Evolutionary conservation across 2,888 invertebrate species (phyloP).

Genomic region (Geophilus truncorum): DNA sequence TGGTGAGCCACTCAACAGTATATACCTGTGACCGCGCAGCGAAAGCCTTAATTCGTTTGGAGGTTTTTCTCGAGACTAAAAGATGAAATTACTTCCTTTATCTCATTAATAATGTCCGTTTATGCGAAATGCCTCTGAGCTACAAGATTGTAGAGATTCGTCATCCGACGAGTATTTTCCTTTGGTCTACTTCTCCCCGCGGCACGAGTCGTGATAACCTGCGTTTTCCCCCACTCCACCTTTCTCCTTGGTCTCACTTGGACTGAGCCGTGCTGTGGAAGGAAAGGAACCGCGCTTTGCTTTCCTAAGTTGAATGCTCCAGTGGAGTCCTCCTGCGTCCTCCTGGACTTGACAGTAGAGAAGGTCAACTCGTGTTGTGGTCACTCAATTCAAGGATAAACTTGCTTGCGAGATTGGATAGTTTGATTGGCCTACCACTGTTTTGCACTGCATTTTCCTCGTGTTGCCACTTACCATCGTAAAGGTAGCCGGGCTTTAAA

Average conservation of each 20-base stretch:
- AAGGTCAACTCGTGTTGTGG: conserved; percentile 27
- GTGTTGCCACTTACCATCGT: not conserved
- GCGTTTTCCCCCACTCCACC: not conserved
- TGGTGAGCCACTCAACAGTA: too few relatives aligned
- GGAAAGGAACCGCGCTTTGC: conserved; percentile 20
- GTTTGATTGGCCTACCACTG: not conserved
- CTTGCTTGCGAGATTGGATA: not conserved
- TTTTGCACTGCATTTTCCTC: not conserved
- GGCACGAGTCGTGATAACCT: conserved; percentile 11
- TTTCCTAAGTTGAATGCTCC: conserved; percentile 20
- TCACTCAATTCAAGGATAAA: conserved; percentile 7
- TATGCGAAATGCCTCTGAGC: not conserved
- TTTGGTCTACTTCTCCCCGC: conserved; percentile 17
- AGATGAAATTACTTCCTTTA: not conserved
- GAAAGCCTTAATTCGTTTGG: not conserved
- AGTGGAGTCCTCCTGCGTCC: conserved; percentile 17
- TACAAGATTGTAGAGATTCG: not conserved
- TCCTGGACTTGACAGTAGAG: conserved; percentile 24
- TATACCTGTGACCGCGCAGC: too few relatives aligned
- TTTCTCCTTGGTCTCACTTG: conserved; percentile 22
- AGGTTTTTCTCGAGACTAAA: not conserved
- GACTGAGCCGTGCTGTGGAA: conserved; percentile 5
- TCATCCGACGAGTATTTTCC: conserved; percentile 10
- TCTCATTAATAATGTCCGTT: not conserved
- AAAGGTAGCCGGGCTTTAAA: not conserved